phyloP scores from a whole-genome alignment of 2,113 vertebrate genomes.

The Capreolus pygargus region DNA sequence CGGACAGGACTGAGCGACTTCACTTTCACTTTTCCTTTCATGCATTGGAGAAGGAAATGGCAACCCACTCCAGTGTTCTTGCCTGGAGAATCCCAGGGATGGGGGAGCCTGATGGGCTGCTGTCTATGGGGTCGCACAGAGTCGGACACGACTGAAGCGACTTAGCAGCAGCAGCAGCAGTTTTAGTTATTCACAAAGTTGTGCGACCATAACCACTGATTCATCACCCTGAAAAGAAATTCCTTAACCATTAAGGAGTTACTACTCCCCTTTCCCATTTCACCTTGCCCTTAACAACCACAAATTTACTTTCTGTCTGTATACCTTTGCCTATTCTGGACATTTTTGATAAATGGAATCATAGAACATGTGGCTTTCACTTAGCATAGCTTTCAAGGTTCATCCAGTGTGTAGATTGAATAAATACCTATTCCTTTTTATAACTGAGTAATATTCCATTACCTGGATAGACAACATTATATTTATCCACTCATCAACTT shows the following conservation, averaged over 20 bases:
- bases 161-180: no score
- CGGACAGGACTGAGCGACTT: no score
- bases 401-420: not conserved
- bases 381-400: not conserved
- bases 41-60: no score
- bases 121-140: no score
- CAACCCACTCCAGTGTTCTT: no score
- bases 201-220: accelerated
- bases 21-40: no score
- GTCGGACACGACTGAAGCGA: no score
- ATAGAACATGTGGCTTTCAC: not conserved
- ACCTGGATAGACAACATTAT: not conserved
- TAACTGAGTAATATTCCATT: not conserved
- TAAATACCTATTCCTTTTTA: not conserved
- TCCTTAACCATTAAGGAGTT: not conserved
- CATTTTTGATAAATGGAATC: not conserved
- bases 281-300: no score
- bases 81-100: no score
- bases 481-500: not conserved
- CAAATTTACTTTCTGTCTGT: not conserved
- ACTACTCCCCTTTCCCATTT: not conserved
- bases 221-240: not conserved
- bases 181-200: not conserved
- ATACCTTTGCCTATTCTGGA: not conserved
- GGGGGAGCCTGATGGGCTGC: no score